phyloP scores from a whole-genome alignment of 2,113 vertebrate species.

The Scolopax mira region DNA sequence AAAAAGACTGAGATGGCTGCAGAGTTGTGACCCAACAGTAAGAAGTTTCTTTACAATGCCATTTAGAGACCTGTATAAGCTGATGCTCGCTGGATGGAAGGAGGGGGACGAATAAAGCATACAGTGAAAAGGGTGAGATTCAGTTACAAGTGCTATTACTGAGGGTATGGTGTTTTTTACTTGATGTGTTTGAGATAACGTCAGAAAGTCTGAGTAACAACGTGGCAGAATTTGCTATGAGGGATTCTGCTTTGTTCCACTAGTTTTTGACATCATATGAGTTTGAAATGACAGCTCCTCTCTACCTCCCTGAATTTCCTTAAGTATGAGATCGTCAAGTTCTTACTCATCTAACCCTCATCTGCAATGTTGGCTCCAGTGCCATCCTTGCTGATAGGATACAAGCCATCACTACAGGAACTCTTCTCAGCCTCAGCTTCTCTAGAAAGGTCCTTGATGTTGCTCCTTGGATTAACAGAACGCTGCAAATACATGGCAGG shows the following conservation, averaged over 20 bases:
- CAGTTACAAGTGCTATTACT: not conserved
- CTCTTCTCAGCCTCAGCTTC: not conserved
- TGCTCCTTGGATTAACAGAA: not conserved
- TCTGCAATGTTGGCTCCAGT: not conserved
- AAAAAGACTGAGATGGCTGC: not conserved
- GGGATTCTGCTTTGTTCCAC: not conserved
- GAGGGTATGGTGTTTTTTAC: not conserved
- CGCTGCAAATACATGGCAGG: not conserved
- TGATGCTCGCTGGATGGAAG: not conserved
- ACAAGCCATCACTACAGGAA: not conserved
- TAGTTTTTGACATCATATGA: not conserved
- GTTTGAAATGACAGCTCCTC: not conserved
- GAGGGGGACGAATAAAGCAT: rapidly evolving
- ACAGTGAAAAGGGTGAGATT: not conserved
- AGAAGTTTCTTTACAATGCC: not conserved
- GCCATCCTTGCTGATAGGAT: not conserved
- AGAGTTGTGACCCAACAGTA: not conserved
- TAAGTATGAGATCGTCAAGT: not conserved
- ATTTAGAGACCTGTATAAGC: not conserved
- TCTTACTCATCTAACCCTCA: not conserved
- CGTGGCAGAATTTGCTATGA: not conserved
- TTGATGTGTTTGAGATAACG: not conserved
- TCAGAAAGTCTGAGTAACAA: not conserved
- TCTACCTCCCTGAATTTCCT: not conserved
- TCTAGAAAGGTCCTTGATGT: not conserved